phyloP scores from a whole-genome alignment of 2,113 vertebrate genomes.

The Otolemur garnettii region DNA sequence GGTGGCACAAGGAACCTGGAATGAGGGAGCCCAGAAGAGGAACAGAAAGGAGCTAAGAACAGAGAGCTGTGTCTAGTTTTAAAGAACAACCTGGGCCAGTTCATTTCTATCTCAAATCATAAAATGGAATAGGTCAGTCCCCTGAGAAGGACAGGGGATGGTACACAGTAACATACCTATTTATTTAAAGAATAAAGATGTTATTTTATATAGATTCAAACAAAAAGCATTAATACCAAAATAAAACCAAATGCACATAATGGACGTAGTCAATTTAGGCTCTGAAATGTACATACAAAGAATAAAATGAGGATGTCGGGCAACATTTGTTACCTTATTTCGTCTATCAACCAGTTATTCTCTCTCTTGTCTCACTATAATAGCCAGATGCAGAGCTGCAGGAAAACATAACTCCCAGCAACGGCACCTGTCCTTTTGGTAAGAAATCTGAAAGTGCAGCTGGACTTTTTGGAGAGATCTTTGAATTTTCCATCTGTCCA shows the following conservation, averaged over 20 bases:
- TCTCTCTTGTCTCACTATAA: not conserved
- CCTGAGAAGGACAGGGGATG: slow-evolving; percentile 24
- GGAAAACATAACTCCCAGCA: slow-evolving; percentile 23
- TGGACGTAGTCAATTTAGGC: not conserved
- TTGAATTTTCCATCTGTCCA: slow-evolving; percentile 52
- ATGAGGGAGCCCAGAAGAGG: not conserved
- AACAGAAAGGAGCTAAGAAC: not conserved
- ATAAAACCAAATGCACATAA: slow-evolving; percentile 50
- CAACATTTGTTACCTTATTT: slow-evolving; percentile 47
- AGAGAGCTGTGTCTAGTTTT: not conserved
- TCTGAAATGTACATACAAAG: not conserved
- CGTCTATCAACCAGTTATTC: not conserved
- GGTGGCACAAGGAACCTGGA: not conserved
- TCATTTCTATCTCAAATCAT: slow-evolving; percentile 3
- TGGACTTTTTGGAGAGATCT: slow-evolving; percentile 22
- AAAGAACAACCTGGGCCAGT: not conserved
- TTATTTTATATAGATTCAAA: slow-evolving; percentile 34
- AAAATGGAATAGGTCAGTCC: not conserved
- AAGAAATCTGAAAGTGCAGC: not conserved
- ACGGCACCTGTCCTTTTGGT: not conserved
- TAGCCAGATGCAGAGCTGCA: slow-evolving; percentile 14
- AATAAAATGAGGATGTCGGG: not conserved
- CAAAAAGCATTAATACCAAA: slow-evolving; percentile 45
- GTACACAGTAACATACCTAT: not conserved
- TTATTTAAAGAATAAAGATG: slow-evolving; percentile 40